Percentiles rank a stretch among this genome's conserved stretches.
Evolutionary conservation across 2,113 vertebrate genomes (phyloP).

Genomic region (Ursus arctos): DNA sequence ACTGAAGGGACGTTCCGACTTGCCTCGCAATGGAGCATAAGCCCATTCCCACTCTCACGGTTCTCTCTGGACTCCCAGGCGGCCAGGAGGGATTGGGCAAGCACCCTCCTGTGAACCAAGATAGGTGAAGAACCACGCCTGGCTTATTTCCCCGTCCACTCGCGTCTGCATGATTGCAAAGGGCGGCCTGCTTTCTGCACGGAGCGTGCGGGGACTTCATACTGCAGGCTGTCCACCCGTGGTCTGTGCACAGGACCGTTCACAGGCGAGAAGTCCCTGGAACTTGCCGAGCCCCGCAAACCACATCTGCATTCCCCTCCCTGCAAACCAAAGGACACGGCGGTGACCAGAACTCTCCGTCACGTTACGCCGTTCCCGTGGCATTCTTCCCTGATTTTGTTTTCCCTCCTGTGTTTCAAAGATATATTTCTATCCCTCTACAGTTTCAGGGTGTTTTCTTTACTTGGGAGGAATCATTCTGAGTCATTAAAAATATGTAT

Average conservation of each 20-base stretch:
- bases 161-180: not conserved
- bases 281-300: rapidly evolving
- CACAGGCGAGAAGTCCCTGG: not conserved
- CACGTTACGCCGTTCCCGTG: not conserved
- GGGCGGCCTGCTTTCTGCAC: not conserved
- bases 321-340: not conserved
- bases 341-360: rapidly evolving
- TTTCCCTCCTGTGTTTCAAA: not conserved
- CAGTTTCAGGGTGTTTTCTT: not conserved
- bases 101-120: rapidly evolving
- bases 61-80: not conserved
- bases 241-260: rapidly evolving
- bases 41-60: not conserved
- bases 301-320: not conserved
- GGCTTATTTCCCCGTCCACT: rapidly evolving
- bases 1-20: not conserved
- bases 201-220: not conserved
- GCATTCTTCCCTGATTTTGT: not conserved
- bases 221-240: not conserved
- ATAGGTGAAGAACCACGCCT: rapidly evolving
- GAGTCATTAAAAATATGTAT: not conserved
- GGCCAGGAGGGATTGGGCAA: not conserved
- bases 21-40: rapidly evolving
- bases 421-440: not conserved
- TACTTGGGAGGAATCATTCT: not conserved